These are phyloP conservation scores for Drosophila limbata DNA, from an alignment of 2,888 invertebrate species.

Conservation along the genomic window DNA sequence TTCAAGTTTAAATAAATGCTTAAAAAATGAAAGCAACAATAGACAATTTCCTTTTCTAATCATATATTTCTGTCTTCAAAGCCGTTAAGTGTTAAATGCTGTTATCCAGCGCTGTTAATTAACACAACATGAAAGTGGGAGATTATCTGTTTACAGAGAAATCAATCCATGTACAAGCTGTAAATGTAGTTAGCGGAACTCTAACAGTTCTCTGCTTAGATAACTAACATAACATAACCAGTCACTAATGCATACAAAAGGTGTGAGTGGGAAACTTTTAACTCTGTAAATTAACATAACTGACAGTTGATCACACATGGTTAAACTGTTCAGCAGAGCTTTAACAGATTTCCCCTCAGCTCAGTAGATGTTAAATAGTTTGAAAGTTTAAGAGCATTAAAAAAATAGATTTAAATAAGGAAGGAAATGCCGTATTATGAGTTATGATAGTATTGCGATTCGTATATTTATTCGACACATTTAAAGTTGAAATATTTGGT, in stretches of 20 bases:
- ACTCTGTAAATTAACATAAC: background rate
- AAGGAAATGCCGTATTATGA: no score
- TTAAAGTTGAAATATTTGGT: constrained; percentile 32
- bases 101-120: background rate
- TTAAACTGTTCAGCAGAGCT: background rate
- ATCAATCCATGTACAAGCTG: background rate
- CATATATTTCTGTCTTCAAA: background rate
- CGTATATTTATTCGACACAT: constrained; percentile 47
- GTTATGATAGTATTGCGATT: no score
- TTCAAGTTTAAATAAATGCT: background rate
- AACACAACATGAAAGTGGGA: background rate
- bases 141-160: background rate
- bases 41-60: constrained; percentile 4
- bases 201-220: background rate
- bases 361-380: background rate
- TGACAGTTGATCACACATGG: background rate
- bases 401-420: no score
- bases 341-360: background rate
- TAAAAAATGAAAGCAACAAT: no score
- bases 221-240: no score
- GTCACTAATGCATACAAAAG: no score
- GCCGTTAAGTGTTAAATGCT: background rate
- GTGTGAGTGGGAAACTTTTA: no score
- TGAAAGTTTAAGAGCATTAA: background rate
- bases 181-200: background rate